A percentile compares a stretch with the other conserved stretches of the same genome.
Conservation (phyloP, 2,888 invertebrate species). For the Catotricha subobsoleta region DNA sequence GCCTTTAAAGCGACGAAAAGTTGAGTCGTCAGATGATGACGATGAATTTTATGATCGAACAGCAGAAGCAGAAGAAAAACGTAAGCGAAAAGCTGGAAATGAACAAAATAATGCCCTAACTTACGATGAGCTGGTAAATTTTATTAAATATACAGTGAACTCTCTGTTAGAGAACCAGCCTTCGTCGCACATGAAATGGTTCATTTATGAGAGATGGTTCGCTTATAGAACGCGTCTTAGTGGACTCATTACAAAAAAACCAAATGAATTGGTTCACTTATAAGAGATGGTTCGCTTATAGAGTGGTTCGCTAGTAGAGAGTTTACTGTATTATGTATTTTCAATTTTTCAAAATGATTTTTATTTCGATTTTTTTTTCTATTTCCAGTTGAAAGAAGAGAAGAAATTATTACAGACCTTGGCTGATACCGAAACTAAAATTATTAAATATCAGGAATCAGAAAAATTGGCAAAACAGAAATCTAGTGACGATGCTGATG, state of each 20-base stretch:
- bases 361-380: constrained; percentile 8
- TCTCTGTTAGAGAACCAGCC: no score
- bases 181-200: no score
- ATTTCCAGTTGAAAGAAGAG: constrained; percentile 20
- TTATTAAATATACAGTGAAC: neutral
- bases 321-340: no score
- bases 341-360: no score
- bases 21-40: constrained; percentile 81
- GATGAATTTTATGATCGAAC: constrained; percentile 92
- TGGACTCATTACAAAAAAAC: no score
- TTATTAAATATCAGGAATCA: constrained; percentile 28
- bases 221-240: no score
- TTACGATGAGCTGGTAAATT: constrained; percentile 45
- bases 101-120: constrained; percentile 31
- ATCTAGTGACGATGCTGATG: constrained; percentile 38
- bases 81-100: constrained; percentile 40
- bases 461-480: constrained; percentile 24
- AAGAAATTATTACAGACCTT: constrained; percentile 38
- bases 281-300: no score
- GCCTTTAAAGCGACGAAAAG: constrained; percentile 58
- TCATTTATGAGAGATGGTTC: neutral
- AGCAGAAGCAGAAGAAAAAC: constrained; percentile 75
- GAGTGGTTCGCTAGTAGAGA: no score
- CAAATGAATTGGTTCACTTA: no score
- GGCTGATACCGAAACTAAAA: constrained; percentile 36